Conservation (phyloP, 2,888 invertebrate species). For the Erebia epiphron region DNA sequence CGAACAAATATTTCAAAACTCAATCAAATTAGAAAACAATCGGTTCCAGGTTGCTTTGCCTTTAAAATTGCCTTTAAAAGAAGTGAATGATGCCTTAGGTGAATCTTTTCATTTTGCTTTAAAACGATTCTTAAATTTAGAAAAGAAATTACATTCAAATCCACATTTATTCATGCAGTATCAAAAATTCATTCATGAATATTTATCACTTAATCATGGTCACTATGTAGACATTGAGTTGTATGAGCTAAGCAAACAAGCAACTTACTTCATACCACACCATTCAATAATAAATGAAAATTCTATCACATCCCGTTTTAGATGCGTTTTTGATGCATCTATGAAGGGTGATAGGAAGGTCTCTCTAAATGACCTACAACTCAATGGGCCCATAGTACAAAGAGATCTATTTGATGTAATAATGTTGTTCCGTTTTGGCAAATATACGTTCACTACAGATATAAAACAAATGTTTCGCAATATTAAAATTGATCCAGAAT, state of each 20-base stretch:
- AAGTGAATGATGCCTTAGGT: constrained; percentile 15
- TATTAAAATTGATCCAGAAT: constrained; percentile 13
- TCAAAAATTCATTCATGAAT: constrained; percentile 27
- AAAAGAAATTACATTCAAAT: constrained; percentile 19
- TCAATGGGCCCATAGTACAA: constrained; percentile 12
- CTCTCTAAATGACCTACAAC: neutral
- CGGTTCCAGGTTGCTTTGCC: constrained; percentile 22
- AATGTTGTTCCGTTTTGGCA: constrained; percentile 24
- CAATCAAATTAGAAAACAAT: constrained; percentile 9
- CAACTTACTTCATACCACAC: neutral
- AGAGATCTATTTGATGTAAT: constrained; percentile 39
- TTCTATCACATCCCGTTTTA: neutral
- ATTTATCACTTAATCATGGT: constrained; percentile 17
- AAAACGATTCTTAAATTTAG: constrained; percentile 22
- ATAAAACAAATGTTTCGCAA: constrained; percentile 42
- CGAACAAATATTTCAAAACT: constrained; percentile 24
- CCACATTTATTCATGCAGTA: constrained; percentile 17
- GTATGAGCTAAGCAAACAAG: neutral
- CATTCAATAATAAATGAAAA: neutral
- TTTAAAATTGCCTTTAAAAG: constrained; percentile 24
- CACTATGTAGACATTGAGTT: constrained; percentile 8
- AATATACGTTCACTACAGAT: constrained; percentile 24
- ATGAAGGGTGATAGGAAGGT: neutral
- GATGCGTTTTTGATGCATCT: neutral
- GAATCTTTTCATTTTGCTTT: constrained; percentile 24